These are phyloP conservation scores for Bellardia bayeri DNA, from an alignment of 2,888 invertebrate species.

Conservation along the genomic window DNA sequence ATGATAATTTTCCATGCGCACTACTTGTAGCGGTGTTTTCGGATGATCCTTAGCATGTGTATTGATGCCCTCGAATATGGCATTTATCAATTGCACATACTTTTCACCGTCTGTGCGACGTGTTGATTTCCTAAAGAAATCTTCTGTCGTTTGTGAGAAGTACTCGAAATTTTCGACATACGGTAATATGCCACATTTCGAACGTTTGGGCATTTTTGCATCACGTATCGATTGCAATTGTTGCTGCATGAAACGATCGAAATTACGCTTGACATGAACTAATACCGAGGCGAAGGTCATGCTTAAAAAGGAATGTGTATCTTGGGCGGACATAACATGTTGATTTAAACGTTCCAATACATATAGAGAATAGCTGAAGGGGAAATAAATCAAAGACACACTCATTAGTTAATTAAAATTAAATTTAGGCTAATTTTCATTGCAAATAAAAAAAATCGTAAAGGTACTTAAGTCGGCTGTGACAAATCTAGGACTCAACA, in stretches of 20 bases:
- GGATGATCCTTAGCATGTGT: conserved; percentile 92
- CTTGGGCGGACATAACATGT: conserved; percentile 95
- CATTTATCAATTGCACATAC: conserved; percentile 91
- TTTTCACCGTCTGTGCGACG: conserved; percentile 96
- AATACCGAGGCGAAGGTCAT: conserved; percentile 94
- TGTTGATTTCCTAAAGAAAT: conserved; percentile 93
- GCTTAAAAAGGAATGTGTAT: conserved; percentile 93
- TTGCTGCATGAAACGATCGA: conserved; percentile 95
- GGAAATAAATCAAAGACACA: conserved; percentile 21
- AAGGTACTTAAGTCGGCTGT: no score
- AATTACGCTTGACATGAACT: conserved; percentile 94
- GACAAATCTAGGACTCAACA: no score
- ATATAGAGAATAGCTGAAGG: conserved; percentile 94
- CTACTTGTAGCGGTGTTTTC: conserved; percentile 96
- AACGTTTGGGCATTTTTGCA: conserved; percentile 87
- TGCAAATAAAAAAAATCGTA: no score
- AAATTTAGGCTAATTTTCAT: no score
- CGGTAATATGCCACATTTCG: conserved; percentile 94
- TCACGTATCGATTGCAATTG: conserved; percentile 93
- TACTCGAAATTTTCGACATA: conserved; percentile 96
- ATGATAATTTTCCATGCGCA: conserved; percentile 98
- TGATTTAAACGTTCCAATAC: conserved; percentile 95
- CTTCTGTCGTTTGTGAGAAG: conserved; percentile 94
- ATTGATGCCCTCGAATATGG: conserved; percentile 93
- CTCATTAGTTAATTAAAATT: background rate